Evolutionary conservation across 2,888 invertebrate species (phyloP), one percentile per base, ranked within the genome.

Genomic region (Xylota sylvarum): DNA sequence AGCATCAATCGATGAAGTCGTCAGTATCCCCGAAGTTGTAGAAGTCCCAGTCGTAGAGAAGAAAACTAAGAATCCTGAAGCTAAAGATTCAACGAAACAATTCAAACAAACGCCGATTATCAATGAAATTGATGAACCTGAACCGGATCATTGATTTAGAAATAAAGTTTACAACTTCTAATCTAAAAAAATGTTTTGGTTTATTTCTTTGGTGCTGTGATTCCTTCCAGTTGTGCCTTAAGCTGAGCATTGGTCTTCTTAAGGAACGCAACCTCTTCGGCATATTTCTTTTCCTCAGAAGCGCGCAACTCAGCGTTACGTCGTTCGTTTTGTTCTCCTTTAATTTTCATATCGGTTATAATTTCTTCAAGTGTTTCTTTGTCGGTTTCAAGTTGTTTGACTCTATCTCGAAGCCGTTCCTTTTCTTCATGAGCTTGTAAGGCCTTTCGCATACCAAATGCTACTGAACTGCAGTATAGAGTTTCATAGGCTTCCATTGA

Each of bases 371-470:
- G 88, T 0, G 90, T 88, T 69, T 91, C 91, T 56, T 92, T 92
- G 35, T 93, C 93, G 0, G 93, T 90, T 91, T 95, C 95, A 77
- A 97, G 92, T 69, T 94, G 94, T 60, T 96, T 95, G 0, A 97
- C 96, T 91, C 95, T 94, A 67, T 95, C 95, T 90, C 96, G 95
- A 43, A 97, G 93, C 91, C 97, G 96, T 82, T 96, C 96, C 91
- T 98, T 98, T 17, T 97, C 93, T 87, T 93, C 92, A 73, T 92
- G 90, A 89, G 96, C 96, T 93, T 97, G 97, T 76, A 99, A 93
- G n/a, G 99, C 98, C 93, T 99, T 99, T 86, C 99, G 95, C 96
- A 99, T 98, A 30, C 98, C 99, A 91, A 98, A 99, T 0, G 99
- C 98, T 67, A 99, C 97, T 72, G 98, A 98, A 92, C 98, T 98